Evolutionary conservation across 2,113 vertebrate species (phyloP).

Genomic region (Phaethornis superciliosus): DNA sequence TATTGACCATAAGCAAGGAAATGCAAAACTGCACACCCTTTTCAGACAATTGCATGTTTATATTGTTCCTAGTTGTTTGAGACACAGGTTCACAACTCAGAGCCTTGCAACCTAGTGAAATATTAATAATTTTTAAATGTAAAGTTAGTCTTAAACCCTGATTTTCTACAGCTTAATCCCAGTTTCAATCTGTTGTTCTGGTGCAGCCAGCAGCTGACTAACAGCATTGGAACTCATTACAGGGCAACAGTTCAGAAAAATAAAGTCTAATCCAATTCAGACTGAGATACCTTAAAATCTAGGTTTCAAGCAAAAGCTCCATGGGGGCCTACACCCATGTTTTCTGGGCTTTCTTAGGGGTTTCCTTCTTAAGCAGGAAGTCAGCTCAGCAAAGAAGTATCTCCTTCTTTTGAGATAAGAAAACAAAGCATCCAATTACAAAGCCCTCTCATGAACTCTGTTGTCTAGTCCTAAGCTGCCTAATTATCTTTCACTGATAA

Average conservation of each 20-base stretch:
- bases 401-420: background rate
- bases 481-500: background rate
- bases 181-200: background rate
- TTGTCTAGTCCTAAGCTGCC: background rate
- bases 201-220: background rate
- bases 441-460: background rate
- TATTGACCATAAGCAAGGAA: background rate
- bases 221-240: background rate
- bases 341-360: background rate
- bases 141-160: background rate
- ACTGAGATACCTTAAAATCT: background rate
- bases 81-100: background rate
- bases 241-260: background rate
- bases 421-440: background rate
- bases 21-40: background rate
- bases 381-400: background rate
- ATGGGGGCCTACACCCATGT: rapidly evolving
- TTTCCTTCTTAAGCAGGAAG: background rate
- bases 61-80: background rate
- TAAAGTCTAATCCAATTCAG: background rate
- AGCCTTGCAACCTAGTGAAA: background rate
- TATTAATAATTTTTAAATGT: background rate
- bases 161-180: background rate
- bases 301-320: background rate
- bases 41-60: background rate